Conservation (phyloP, 1,140 invertebrate species). For the Drosophila funebris region DNA sequence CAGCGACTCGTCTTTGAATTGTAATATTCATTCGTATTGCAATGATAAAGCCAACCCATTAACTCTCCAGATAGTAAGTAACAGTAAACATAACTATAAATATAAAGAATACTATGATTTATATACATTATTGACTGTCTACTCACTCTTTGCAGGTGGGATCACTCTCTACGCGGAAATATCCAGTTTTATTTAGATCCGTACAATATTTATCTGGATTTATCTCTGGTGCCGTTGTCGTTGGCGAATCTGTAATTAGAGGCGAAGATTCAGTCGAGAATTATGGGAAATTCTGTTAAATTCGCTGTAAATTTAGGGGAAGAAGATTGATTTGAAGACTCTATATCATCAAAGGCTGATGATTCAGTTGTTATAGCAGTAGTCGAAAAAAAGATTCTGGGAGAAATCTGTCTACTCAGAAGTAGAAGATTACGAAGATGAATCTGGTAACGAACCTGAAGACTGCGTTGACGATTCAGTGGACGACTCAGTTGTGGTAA, state of each 20-base stretch:
- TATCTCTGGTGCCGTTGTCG: not conserved
- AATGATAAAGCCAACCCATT: constrained; percentile 59
- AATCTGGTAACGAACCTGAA: constrained; percentile 2
- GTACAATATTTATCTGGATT: constrained; percentile 44
- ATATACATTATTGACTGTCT: not conserved
- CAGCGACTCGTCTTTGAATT: constrained; percentile 49
- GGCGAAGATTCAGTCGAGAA: constrained; percentile 16
- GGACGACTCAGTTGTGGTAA: not conserved
- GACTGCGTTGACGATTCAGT: not conserved
- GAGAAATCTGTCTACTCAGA: constrained; percentile 8
- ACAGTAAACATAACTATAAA: constrained; percentile 59
- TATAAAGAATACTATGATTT: not conserved
- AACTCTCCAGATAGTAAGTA: constrained; percentile 55
- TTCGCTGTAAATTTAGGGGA: not conserved
- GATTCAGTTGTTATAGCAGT: constrained; percentile 18
- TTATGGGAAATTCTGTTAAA: too few species aligned
- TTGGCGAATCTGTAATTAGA: constrained; percentile 22
- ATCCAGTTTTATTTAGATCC: constrained; percentile 33
- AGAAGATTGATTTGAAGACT: constrained; percentile 21
- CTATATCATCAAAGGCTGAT: too few species aligned
- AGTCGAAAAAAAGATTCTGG: not conserved
- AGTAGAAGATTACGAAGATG: not conserved
- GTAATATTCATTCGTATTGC: constrained; percentile 46
- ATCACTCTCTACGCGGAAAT: constrained; percentile 48
- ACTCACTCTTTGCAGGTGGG: constrained; percentile 57